Base-by-base conservation (phyloP, 2,888 invertebrate genomes). In the Watsonalla binaria region DNA sequence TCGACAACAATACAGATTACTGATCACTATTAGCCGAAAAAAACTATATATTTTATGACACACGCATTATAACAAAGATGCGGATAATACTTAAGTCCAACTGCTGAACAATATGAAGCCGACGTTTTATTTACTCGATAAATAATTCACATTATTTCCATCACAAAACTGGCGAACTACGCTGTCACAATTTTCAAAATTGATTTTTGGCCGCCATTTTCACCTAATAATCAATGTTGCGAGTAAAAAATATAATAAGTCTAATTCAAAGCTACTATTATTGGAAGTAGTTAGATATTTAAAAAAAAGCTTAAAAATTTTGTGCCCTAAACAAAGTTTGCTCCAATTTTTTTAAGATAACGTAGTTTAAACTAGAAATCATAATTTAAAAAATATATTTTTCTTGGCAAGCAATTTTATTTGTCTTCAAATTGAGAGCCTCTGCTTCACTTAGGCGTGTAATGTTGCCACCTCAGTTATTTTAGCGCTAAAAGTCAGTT, bases 161-260 rank as follows among this genome's bases (percentile, higher is more conserved):
- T 54, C 56, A 63, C 58, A 60, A 70, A 70, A 62, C 57, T 60
- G 60, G 45, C 53, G 59, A 62, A 58, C 55, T 62, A 61, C 55
- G 55, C 71, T 80, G 79, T 84, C 86, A 84, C 61, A 76, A 78
- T 84, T 51, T 86, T 42, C 74, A 84, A 90, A 90, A 90, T 90
- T 89, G 90, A 90, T 89, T 90, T 90, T 88, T 82, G 80, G 81
- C 79, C 84, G 87, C 88, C 86, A 87, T 87, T 84, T 69, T 70
- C 62, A 52, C 24, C 1, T 24, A 24, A 24, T 52, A 59, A 46
- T 34, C 11, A 34, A 59, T 65, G 64, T 66, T 67, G 65, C 65
- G 51, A 55, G 47, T 24, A 42, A 33, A 51, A 50, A 45, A 51
- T 51, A 50, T 47, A 45, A 46, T n/a, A 49, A 46, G 8, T 34